These are phyloP conservation scores for Rhyacophila brunnea DNA, from an alignment of 1,140 invertebrate species.

Conservation along the genomic window DNA sequence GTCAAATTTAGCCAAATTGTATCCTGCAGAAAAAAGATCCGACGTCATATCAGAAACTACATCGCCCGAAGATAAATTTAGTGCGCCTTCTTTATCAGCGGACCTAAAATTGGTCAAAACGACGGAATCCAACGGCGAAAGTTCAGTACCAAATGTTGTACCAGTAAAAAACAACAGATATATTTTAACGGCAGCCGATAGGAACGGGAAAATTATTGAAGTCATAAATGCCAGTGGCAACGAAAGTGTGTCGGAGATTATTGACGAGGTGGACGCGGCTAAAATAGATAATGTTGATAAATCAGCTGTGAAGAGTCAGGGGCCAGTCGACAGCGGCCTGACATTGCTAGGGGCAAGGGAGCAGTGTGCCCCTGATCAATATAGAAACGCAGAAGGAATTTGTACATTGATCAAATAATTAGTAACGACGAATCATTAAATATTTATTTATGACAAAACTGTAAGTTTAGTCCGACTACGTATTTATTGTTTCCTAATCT, in stretches of 20 bases:
- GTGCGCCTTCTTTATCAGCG: conserved; percentile 20
- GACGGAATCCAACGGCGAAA: conserved; percentile 13
- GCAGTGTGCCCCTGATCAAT: conserved; percentile 61
- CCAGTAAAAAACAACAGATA: conserved; percentile 40
- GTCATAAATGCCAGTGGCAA: conserved; percentile 6
- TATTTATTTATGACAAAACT: too few relatives aligned
- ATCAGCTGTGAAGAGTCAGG: conserved; percentile 27
- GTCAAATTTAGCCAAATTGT: conserved; percentile 25
- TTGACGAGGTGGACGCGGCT: not conserved
- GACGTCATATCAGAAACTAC: conserved; percentile 2
- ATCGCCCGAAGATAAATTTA: not conserved
- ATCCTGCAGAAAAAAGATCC: conserved; percentile 29
- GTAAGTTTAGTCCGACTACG: too few relatives aligned
- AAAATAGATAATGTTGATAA: conserved; percentile 36
- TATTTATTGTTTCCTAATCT: too few relatives aligned
- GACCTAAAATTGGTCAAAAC: not conserved
- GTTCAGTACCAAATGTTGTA: conserved; percentile 25
- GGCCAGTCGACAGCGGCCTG: conserved; percentile 37
- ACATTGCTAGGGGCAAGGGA: conserved; percentile 58
- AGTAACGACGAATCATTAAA: too few relatives aligned
- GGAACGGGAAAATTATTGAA: conserved; percentile 30
- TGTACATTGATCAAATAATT: conserved; percentile 41
- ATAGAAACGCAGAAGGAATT: conserved; percentile 56
- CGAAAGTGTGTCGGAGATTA: conserved; percentile 6
- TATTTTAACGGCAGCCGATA: conserved; percentile 44